Base-by-base conservation (phyloP, 2,797 vertebrate genomes). In the Aulostomus chinensis region DNA sequence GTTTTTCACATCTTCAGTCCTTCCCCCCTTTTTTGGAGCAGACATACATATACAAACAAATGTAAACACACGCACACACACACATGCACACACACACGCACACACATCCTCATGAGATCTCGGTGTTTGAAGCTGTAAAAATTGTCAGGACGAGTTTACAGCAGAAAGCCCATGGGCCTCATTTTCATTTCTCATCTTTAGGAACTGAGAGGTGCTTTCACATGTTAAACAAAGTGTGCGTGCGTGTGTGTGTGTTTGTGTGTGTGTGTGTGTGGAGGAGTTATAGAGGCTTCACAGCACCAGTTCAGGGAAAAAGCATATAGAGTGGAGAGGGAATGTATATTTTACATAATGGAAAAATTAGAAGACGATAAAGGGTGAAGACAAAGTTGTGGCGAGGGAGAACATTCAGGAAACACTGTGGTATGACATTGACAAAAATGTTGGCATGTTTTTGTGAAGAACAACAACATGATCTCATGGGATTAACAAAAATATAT, bases 91-190 rank as follows among this genome's bases (percentile, higher is more conserved):
- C 13, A 42, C 38, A 50, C 20, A 18, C 14, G 40, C 10, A 31
- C 16, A 26, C 28, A 28, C 24, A 7, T 24, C 9, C 55, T 56
- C 6, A 10, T 63, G 61, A 65, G 53, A 72, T 48, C 40, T 67
- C 56, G 70, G 64, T 61, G 29, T 78, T 73, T 65, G 54, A 80
- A 81, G 73, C 48, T 73, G 73, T 73, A 42, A 71, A 60, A 56
- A 78, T 63, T 78, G 67, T 68, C 73, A 70, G 51, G 58, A 71
- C 61, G 69, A 26, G 5, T 67, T 76, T 62, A 69, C 57, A 40
- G 55, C 40, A 18, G 58, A 80, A 85, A 78, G 50, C 80, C 73
- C 75, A 56, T 53, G 75, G 65, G 83, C 42, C 67, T 85, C 65
- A 54, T 77, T 78, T 78, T 59, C 43, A 38, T 68, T 59, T 76